Evolutionary conservation across 2,797 vertebrate genomes (phyloP), one percentile per base, ranked within the genome.

Genomic region (Clangula hyemalis): DNA sequence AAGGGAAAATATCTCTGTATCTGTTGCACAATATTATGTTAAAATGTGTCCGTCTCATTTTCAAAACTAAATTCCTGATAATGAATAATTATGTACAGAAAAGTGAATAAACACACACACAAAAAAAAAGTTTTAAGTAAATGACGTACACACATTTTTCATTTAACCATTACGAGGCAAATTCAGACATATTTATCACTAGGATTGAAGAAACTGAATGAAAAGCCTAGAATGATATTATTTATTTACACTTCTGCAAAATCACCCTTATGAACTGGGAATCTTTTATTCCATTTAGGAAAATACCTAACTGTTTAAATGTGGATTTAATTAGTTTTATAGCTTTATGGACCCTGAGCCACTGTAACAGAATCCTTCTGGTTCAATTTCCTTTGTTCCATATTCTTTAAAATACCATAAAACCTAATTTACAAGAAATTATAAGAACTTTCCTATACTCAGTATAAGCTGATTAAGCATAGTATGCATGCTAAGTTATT

Each of bases 391-490:
- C 71, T 94, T 88, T 82, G 30, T 49, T 88, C 83, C 27, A 5
- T 15, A 58, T 13, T 69, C 19, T 34, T 85, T 47, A 74, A 90
- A 87, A 94, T 65, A 79, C 18, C 64, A n/a, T 38, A 87, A 89
- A 91, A 85, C 10, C 10, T 38, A 34, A 39, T 94, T 91, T 88
- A 91, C 71, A 88, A 79, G n/a, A 71, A 79, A 94, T 38, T 12
- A 8, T 32, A 86, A 88, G 74, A 94, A 61, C 39, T 65, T 91
- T 65, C 21, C 47, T 49, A 66, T 58, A 64, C 85, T 71, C 57
- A 41, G 25, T 57, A 60, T 24, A 76, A 2, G 3, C 12, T 60
- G 34, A 91, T 62, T 60, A 88, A 87, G 32, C 22, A 4, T 18
- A 49, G 28, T 45, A 65, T 4, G 2, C 45, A 45, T 27, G 7